These are phyloP conservation scores for Phylloscopus collybita DNA, from an alignment of 2,797 vertebrate species.

Conservation along the genomic window DNA sequence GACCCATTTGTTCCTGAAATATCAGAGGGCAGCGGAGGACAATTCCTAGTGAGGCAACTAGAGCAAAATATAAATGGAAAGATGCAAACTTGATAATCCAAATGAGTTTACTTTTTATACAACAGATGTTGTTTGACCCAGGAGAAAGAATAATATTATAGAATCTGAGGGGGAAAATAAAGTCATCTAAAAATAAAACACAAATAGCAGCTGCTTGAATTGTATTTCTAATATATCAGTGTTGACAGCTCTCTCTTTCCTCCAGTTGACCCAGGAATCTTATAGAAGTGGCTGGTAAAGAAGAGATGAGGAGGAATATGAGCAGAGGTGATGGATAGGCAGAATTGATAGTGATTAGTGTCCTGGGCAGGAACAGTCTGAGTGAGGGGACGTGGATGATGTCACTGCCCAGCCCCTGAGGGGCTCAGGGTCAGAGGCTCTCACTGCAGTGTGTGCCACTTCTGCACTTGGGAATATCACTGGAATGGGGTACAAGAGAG, in stretches of 20 bases:
- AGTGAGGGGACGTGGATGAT: fast-evolving
- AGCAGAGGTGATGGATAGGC: not conserved
- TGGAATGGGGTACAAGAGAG: not conserved
- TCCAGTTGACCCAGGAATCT: conserved; percentile 33
- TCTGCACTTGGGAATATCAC: not conserved
- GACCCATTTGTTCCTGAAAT: not conserved
- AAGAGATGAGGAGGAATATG: not conserved
- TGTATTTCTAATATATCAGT: conserved; percentile 64
- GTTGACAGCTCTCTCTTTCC: conserved; percentile 54
- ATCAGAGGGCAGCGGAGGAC: conserved; percentile 26
- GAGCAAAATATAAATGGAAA: conserved; percentile 42
- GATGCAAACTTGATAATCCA: conserved; percentile 59
- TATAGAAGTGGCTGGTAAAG: conserved; percentile 21
- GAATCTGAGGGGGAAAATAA: conserved; percentile 65
- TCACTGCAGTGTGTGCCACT: not conserved
- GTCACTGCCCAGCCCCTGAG: fast-evolving
- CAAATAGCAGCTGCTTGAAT: conserved; percentile 72
- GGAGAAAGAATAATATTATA: conserved; percentile 69
- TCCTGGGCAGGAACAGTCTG: not conserved
- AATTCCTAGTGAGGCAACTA: conserved; percentile 9
- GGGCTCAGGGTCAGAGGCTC: not conserved
- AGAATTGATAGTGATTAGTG: not conserved
- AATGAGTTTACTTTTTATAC: conserved; percentile 68
- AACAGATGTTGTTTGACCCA: conserved; percentile 75
- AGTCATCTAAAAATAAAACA: conserved; percentile 67